Evolutionary conservation across 30 jellyfish, hydroid and myxozoan species (phyloP).

Genomic region (Chironex yamaguchii): DNA sequence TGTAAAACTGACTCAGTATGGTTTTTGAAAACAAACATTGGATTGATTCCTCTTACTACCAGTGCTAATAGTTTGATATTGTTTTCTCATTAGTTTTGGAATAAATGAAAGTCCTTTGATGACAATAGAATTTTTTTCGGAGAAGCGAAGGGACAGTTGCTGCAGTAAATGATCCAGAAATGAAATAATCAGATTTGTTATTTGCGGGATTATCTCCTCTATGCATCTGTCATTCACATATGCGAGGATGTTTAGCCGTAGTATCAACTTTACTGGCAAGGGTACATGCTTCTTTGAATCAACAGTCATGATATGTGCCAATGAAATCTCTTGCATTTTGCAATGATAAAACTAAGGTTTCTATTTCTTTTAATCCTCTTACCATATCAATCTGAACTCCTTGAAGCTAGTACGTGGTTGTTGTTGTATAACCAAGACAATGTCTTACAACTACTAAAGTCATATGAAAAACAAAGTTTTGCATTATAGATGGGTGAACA

Average conservation of each 20-base stretch:
- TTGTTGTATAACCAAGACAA: background rate
- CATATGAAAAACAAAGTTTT: slow-evolving; percentile 3
- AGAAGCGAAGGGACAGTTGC: background rate
- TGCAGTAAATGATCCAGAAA: background rate
- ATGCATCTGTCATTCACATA: background rate
- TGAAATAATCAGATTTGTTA: background rate
- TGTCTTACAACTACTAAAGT: background rate
- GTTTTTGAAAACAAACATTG: no score
- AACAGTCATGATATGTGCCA: background rate
- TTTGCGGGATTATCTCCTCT: slow-evolving; percentile 4
- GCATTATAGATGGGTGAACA: background rate
- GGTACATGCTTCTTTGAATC: background rate
- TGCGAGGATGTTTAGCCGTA: background rate
- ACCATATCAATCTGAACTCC: slow-evolving; percentile 4
- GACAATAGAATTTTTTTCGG: background rate
- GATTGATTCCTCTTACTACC: no score
- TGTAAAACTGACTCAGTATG: no score
- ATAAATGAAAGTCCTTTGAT: background rate
- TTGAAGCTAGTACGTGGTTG: slow-evolving; percentile 1
- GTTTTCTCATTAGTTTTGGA: background rate
- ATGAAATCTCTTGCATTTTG: background rate
- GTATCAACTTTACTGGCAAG: background rate
- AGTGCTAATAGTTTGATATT: no score
- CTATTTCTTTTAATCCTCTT: background rate
- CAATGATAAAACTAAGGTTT: background rate